Evolutionary conservation across 1,140 invertebrate genomes (phyloP).

Genomic region (Apis laboriosa): DNA sequence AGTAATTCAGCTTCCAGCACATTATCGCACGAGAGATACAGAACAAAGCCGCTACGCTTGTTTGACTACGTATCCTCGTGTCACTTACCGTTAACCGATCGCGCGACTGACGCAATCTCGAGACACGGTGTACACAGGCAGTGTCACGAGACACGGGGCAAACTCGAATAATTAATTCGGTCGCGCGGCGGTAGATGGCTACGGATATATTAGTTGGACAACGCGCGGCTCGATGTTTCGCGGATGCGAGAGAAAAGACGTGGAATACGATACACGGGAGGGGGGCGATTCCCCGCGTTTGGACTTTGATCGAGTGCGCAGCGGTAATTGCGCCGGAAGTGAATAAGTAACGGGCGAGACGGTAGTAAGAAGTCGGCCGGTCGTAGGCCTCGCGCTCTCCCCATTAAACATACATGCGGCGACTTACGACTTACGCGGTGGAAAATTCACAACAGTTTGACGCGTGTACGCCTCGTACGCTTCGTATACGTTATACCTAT

Average conservation of each 20-base stretch:
- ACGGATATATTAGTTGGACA: conserved; percentile 30
- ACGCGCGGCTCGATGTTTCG: neutral
- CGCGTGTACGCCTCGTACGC: neutral
- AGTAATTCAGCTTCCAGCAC: too few relatives aligned
- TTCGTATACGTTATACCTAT: too few relatives aligned
- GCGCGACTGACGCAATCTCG: neutral
- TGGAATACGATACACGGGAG: neutral
- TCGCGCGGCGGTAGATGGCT: neutral
- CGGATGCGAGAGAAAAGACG: neutral
- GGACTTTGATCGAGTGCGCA: conserved; percentile 61
- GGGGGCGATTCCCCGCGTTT: conserved; percentile 50
- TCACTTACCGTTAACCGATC: neutral
- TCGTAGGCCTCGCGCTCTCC: conserved; percentile 70
- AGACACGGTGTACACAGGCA: neutral
- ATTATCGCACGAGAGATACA: too few relatives aligned
- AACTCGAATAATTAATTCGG: conserved; percentile 27
- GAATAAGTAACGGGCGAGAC: conserved; percentile 71
- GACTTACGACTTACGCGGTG: conserved; percentile 45
- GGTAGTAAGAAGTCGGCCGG: conserved; percentile 68
- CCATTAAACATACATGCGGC: conserved; percentile 71
- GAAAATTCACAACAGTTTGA: conserved; percentile 45
- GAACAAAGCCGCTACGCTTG: neutral
- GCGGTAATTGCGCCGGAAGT: conserved; percentile 65
- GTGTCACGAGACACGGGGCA: neutral
- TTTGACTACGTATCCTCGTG: neutral